These are phyloP conservation scores for Syngnathus floridae DNA, from an alignment of 2,113 vertebrate species.

Conservation along the genomic window DNA sequence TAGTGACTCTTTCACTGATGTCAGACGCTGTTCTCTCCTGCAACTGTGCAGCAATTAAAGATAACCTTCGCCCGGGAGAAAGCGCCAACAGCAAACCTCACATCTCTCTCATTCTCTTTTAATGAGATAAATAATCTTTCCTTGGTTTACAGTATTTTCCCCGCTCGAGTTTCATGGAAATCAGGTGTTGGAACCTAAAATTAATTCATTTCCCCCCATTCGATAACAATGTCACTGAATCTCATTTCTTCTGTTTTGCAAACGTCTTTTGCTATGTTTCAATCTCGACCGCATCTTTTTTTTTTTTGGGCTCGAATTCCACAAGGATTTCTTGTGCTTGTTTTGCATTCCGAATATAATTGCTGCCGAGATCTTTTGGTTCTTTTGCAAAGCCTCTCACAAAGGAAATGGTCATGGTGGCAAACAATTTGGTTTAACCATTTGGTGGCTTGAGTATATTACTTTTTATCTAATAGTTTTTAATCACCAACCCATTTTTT, in stretches of 20 bases:
- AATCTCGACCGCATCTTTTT: not conserved
- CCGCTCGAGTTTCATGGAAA: not conserved
- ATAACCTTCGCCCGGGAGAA: not conserved
- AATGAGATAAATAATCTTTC: not conserved
- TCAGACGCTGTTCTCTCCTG: not conserved
- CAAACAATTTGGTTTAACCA: not conserved
- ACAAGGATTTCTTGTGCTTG: not conserved
- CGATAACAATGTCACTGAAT: not conserved
- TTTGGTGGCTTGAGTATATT: not conserved
- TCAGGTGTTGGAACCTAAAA: not conserved
- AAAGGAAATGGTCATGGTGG: constrained; percentile 23
- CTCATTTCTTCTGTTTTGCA: not conserved
- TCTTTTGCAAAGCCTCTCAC: not conserved
- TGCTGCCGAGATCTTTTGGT: not conserved
- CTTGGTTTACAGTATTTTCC: not conserved
- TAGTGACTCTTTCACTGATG: not conserved
- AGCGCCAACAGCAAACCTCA: not conserved
- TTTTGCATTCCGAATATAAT: not conserved
- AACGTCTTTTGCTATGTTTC: not conserved
- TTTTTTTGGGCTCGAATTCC: not conserved
- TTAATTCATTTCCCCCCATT: not conserved
- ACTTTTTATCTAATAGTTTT: not conserved
- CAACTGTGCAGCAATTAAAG: not conserved
- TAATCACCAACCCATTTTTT: not conserved
- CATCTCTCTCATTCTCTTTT: not conserved